A percentile compares a stretch with the other conserved stretches of the same genome.
These are phyloP conservation scores for Oreocharis arfaki DNA, from an alignment of 2,113 vertebrate genomes.

Conservation along the genomic window DNA sequence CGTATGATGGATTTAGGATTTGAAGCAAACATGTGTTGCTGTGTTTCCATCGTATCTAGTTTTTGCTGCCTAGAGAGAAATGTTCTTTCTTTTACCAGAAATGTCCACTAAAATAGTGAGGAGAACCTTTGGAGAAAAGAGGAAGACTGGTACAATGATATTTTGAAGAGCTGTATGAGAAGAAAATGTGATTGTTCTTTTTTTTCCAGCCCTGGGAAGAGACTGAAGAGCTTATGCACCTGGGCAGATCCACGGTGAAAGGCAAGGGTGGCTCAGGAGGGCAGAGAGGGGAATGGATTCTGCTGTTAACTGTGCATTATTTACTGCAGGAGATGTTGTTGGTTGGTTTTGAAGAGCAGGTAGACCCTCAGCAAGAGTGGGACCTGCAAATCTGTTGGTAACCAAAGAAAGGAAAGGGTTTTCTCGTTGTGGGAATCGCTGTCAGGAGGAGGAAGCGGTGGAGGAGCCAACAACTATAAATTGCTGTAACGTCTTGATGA, in stretches of 20 bases:
- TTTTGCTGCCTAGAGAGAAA: not conserved
- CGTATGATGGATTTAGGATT: constrained; percentile 80
- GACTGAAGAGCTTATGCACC: not conserved
- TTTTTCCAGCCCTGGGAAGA: not conserved
- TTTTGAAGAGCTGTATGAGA: not conserved
- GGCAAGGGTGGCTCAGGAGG: not conserved
- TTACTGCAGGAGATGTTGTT: not conserved
- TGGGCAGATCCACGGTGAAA: not conserved
- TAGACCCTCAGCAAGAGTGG: not conserved
- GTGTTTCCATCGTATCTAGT: not conserved
- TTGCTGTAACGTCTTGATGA: not conserved
- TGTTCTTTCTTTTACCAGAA: not conserved
- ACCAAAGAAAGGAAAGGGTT: not conserved
- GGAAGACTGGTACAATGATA: not conserved
- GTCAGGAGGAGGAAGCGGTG: not conserved
- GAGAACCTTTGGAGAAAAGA: not conserved
- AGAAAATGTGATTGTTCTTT: not conserved
- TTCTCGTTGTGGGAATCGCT: not conserved
- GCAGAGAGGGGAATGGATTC: not conserved
- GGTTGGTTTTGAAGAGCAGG: not conserved
- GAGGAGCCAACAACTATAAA: not conserved
- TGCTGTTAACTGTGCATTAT: not conserved
- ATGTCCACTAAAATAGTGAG: not conserved
- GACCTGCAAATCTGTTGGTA: not conserved
- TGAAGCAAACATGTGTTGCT: constrained; percentile 71